phyloP scores from a whole-genome alignment of 2,888 invertebrate species.

The Drosophila histrio region DNA sequence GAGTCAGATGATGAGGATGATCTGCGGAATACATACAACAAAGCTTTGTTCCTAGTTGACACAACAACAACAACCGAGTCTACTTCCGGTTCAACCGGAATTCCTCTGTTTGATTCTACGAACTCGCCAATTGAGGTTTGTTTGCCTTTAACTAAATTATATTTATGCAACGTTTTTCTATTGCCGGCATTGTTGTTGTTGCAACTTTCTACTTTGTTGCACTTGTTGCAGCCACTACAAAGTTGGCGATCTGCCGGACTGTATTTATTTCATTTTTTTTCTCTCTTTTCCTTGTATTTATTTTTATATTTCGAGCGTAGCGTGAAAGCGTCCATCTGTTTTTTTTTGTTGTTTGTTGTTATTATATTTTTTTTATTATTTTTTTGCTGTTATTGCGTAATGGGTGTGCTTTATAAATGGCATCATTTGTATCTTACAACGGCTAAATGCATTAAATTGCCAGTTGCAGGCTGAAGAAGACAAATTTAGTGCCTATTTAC shows the following conservation, averaged over 20 bases:
- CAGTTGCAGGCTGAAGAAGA: conserved; percentile 4
- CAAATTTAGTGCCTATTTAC: background rate
- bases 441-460: conserved; percentile 2
- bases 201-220: conserved; percentile 58
- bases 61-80: conserved; percentile 46
- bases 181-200: conserved; percentile 25
- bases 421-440: conserved; percentile 29
- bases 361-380: conserved; percentile 10
- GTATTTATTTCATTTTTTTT: conserved; percentile 49
- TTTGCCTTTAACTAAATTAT: conserved; percentile 11
- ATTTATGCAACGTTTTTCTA: conserved; percentile 24
- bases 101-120: conserved; percentile 47
- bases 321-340: conserved; percentile 60
- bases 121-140: conserved; percentile 54
- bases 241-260: conserved; percentile 55
- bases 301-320: conserved; percentile 64
- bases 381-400: conserved; percentile 50
- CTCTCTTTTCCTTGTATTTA: conserved; percentile 37
- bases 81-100: conserved; percentile 55
- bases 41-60: conserved; percentile 58
- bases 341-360: conserved; percentile 19
- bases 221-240: conserved; percentile 22
- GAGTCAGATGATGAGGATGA: conserved; percentile 23
- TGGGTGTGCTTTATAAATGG: conserved; percentile 53
- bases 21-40: conserved; percentile 29